Conservation (phyloP, 2,113 vertebrate species). For the Amphiprion ocellaris region DNA sequence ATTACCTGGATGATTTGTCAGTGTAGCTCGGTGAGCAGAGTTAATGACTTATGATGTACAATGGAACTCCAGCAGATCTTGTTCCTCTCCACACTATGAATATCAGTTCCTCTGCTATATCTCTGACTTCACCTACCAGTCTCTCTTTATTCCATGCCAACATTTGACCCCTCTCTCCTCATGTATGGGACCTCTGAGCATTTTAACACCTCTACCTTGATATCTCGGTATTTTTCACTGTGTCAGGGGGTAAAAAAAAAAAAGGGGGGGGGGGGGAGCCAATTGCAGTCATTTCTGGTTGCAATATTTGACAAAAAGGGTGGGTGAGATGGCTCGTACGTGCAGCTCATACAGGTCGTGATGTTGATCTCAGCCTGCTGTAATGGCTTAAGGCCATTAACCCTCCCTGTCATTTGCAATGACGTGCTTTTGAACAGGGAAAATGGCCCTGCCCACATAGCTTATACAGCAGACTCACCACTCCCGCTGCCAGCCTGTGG, state of each 20-base stretch:
- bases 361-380: constrained; percentile 63
- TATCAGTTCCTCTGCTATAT: constrained; percentile 23
- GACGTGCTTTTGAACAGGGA: constrained; percentile 66
- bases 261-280: neutral
- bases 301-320: constrained; percentile 41
- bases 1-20: constrained; percentile 64
- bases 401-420: constrained; percentile 53
- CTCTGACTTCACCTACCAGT: constrained; percentile 16
- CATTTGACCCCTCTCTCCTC: neutral
- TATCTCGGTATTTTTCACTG: neutral
- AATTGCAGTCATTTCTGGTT: constrained; percentile 57
- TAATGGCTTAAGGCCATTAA: constrained; percentile 77
- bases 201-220: constrained; percentile 15
- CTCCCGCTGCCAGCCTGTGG: constrained; percentile 56
- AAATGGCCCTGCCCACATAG: constrained; percentile 65
- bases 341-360: constrained; percentile 45
- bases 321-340: constrained; percentile 25
- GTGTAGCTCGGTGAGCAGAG: constrained; percentile 35
- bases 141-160: constrained; percentile 2
- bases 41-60: constrained; percentile 57
- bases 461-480: constrained; percentile 58
- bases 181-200: neutral
- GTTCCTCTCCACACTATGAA: neutral
- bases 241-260: constrained; percentile 20
- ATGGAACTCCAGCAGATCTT: constrained; percentile 12